Evolutionary conservation across 2,888 invertebrate genomes (phyloP).

Genomic region (Odontocolon sp.): DNA sequence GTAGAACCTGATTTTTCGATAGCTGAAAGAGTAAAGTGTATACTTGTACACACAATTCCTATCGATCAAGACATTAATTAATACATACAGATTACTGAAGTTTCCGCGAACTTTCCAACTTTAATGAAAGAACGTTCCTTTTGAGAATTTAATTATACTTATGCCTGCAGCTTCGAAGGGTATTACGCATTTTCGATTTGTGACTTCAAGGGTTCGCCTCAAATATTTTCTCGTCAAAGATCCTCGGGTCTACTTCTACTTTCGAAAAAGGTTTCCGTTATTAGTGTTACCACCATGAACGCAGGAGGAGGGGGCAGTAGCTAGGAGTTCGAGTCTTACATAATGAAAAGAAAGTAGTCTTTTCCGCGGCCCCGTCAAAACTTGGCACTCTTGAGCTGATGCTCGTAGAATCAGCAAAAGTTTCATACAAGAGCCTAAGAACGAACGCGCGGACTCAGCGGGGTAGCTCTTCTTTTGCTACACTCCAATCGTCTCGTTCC

Average conservation of each 20-base stretch:
- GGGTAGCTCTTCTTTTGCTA: slow-evolving; percentile 21
- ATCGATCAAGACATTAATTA: too few species aligned
- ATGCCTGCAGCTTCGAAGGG: too few species aligned
- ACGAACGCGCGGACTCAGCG: slow-evolving; percentile 18
- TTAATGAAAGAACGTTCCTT: too few species aligned
- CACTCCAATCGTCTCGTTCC: slow-evolving; percentile 44
- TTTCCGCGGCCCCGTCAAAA: slow-evolving; percentile 50
- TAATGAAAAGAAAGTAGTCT: slow-evolving; percentile 57
- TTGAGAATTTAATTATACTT: too few species aligned
- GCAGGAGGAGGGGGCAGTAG: not conserved
- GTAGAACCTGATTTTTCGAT: too few species aligned
- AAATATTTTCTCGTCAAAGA: slow-evolving; percentile 2
- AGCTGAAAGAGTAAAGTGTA: too few species aligned
- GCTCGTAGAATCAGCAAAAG: slow-evolving; percentile 53
- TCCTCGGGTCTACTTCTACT: not conserved
- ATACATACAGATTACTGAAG: too few species aligned
- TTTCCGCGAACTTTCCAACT: too few species aligned
- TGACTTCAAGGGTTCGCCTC: not conserved
- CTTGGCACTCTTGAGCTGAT: slow-evolving; percentile 56
- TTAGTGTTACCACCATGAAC: slow-evolving; percentile 10
- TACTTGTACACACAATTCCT: too few species aligned
- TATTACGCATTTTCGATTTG: not conserved
- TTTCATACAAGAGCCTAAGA: slow-evolving; percentile 50
- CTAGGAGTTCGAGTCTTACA: slow-evolving; percentile 33
- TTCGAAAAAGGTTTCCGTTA: slow-evolving; percentile 18